Conservation (phyloP, 2,888 invertebrate genomes). For the Pammene fasciana region DNA sequence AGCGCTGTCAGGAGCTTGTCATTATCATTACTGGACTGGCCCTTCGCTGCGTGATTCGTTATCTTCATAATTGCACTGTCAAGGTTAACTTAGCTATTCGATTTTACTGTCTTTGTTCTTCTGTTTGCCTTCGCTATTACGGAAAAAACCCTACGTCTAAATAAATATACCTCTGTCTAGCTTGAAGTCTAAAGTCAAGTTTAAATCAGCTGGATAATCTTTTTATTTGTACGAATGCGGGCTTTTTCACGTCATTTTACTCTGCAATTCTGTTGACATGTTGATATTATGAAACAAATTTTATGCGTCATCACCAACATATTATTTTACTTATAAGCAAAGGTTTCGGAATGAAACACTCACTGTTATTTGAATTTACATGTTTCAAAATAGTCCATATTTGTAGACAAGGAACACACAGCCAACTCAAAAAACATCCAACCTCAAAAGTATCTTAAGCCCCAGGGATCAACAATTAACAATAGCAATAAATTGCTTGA, state of each 20-base stretch:
- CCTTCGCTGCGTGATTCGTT: conserved; percentile 37
- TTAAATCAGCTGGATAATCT: too few relatives aligned
- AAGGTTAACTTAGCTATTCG: conserved; percentile 35
- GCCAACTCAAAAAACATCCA: conserved; percentile 4
- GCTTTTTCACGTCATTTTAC: too few relatives aligned
- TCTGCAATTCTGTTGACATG: too few relatives aligned
- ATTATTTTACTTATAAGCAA: background rate
- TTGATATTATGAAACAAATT: too few relatives aligned
- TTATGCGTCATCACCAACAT: background rate
- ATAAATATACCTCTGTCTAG: too few relatives aligned
- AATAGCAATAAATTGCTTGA: conserved; percentile 38
- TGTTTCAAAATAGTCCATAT: background rate
- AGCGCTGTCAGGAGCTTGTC: conserved; percentile 25
- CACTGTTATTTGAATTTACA: background rate
- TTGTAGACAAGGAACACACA: background rate
- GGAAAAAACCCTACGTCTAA: background rate
- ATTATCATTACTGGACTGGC: conserved; percentile 23
- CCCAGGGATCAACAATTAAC: conserved; percentile 31
- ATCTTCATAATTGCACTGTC: conserved; percentile 40
- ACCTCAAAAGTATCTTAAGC: conserved; percentile 28
- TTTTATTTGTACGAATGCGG: too few relatives aligned
- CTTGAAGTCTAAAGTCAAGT: too few relatives aligned
- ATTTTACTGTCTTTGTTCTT: conserved; percentile 36
- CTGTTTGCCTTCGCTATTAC: background rate
- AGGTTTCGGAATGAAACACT: background rate